These are phyloP conservation scores for Anhinga anhinga DNA, from an alignment of 2,113 vertebrate species.

Conservation along the genomic window DNA sequence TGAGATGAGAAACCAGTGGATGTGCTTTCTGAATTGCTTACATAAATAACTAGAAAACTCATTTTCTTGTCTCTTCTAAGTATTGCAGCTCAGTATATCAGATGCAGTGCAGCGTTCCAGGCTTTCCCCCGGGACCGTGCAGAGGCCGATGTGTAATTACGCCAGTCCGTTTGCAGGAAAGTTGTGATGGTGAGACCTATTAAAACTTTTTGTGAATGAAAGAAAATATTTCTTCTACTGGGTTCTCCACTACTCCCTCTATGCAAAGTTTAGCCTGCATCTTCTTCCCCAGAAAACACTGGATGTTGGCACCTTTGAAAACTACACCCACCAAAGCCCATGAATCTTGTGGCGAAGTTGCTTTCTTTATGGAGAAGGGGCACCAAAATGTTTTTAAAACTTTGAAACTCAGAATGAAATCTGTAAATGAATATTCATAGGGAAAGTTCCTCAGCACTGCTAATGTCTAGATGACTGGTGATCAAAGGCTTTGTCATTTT, in stretches of 20 bases:
- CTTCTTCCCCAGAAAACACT: neutral
- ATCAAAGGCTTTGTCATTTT: neutral
- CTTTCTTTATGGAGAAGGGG: neutral
- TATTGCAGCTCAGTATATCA: neutral
- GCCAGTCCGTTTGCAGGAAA: neutral
- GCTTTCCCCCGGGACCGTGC: neutral
- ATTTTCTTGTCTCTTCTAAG: slow-evolving; percentile 45
- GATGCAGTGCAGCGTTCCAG: neutral
- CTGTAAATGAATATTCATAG: neutral
- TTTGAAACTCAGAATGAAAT: neutral
- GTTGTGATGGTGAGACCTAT: neutral
- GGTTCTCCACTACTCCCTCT: neutral
- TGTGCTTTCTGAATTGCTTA: slow-evolving; percentile 46
- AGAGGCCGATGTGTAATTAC: neutral
- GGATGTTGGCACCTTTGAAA: neutral
- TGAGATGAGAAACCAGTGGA: slow-evolving; percentile 10
- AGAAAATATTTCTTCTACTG: neutral
- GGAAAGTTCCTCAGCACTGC: neutral
- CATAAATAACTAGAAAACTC: slow-evolving; percentile 60
- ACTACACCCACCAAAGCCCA: neutral
- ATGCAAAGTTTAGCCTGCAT: neutral
- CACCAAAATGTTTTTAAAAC: neutral
- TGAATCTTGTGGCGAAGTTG: neutral
- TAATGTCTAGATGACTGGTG: neutral
- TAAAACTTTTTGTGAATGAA: neutral